These are phyloP conservation scores for Uloborus plumipes DNA, from an alignment of 2,888 invertebrate species.

Conservation along the genomic window DNA sequence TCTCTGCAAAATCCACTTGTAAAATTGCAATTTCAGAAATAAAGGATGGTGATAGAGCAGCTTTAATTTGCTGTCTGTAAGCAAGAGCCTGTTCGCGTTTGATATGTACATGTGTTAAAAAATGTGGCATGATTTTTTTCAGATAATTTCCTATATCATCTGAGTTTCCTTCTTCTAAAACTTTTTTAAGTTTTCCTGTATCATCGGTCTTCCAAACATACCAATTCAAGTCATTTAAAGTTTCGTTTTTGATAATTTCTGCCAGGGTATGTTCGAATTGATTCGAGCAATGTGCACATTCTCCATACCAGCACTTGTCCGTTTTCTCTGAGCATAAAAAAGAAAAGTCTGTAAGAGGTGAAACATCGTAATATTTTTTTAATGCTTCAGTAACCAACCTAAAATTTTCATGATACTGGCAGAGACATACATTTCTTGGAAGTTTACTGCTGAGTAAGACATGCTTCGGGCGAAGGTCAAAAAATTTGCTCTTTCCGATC, in stretches of 20 bases:
- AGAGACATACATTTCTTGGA: slow-evolving; percentile 3
- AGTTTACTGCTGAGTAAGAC: slow-evolving; percentile 6
- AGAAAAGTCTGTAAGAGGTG: neutral
- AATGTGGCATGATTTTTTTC: neutral
- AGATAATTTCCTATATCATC: neutral
- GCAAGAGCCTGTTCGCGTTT: no score
- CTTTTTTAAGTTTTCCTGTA: neutral
- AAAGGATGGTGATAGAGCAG: no score
- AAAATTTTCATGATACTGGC: slow-evolving; percentile 1
- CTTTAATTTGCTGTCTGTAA: no score
- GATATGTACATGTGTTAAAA: neutral
- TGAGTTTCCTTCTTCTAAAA: neutral
- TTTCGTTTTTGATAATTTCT: no score
- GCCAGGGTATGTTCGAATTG: neutral
- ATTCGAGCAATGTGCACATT: neutral
- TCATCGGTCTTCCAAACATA: neutral
- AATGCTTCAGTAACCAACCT: neutral
- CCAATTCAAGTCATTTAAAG: neutral
- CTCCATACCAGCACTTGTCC: neutral
- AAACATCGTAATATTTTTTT: neutral
- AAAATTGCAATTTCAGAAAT: no score
- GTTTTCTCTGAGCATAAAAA: neutral
- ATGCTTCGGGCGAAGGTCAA: neutral
- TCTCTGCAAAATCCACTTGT: no score
- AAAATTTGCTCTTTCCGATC: slow-evolving; percentile 10